Evolutionary conservation across 2,113 vertebrate genomes (phyloP), one percentile per base, ranked within the genome.

Genomic region (Eurypyga helias): DNA sequence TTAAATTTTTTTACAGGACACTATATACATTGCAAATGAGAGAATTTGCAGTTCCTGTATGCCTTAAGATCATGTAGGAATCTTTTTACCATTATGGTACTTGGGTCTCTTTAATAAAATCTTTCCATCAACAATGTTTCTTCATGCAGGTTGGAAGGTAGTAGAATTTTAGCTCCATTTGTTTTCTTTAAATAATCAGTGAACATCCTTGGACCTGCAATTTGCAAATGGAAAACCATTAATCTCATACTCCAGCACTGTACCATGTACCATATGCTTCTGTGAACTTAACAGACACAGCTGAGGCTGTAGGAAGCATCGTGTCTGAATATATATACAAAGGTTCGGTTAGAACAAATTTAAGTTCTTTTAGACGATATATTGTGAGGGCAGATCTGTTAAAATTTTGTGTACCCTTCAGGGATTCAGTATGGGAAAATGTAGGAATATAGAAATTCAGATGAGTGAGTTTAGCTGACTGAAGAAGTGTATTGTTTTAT

Each of bases 161-260:
- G 94, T 15, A 69, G 93, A 61, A 51, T 81, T 81, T 90, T 87
- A 93, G 55, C 87, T 92, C 94, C 89, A 72, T 96, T 97, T 90
- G 66, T 91, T 94, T 88, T 85, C 84, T 76, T 84, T 91, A 71
- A 87, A 49, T 69, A 73, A 90, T 96, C 90, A 76, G 14, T 89
- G 83, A 66, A 65, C 83, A 87, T 94, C 93, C 81, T 87, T 70
- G 57, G 70, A 95, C 96, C 98, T 98, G 95, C 82, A 97, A 96
- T 95, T 96, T 88, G 81, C 41, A 96, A 97, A 97, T 83, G 78
- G 70, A 81, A 92, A 91, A 84, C 1, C 1, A 85, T 97, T 94
- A 97, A 90, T 95, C 45, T 66, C 11, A 48, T 61, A 36, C 31
- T 70, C 81, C 79, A 77, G 81, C 79, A 2, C 52, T 61, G 55